These are phyloP conservation scores for Festucalex cinctus DNA, from an alignment of 2,113 vertebrate species.

Conservation along the genomic window DNA sequence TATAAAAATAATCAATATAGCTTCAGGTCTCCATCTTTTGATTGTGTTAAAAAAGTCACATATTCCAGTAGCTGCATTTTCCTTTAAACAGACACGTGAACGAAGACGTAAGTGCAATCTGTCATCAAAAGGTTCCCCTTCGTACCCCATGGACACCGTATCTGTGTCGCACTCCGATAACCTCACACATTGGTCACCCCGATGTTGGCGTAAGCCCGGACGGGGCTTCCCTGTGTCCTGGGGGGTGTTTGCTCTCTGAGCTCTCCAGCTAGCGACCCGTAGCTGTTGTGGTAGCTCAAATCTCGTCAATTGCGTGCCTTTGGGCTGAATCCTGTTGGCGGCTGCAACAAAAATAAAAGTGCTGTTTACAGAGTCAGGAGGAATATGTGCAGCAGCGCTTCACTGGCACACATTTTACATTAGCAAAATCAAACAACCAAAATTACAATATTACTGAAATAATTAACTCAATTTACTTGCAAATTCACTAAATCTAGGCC, in stretches of 20 bases:
- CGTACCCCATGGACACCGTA: not conserved
- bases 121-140: slow-evolving; percentile 30
- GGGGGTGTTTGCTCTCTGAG: slow-evolving; percentile 61
- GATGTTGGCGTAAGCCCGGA: slow-evolving; percentile 69
- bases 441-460: no score
- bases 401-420: not conserved
- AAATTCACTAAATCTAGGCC: no score
- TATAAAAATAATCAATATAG: slow-evolving; percentile 62
- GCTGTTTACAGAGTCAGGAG: not conserved
- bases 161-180: not conserved
- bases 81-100: slow-evolving; percentile 17
- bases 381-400: not conserved
- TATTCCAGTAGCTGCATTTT: not conserved
- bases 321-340: slow-evolving; percentile 78
- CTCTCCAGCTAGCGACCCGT: slow-evolving; percentile 73
- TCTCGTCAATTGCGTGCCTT: slow-evolving; percentile 73
- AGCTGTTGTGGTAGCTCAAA: slow-evolving; percentile 73
- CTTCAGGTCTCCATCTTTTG: slow-evolving; percentile 20
- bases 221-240: slow-evolving; percentile 64
- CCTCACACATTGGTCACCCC: slow-evolving; percentile 81
- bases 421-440: not conserved
- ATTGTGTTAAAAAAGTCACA: slow-evolving; percentile 13
- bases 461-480: no score
- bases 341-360: slow-evolving; percentile 56
- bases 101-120: slow-evolving; percentile 52